Evolutionary conservation across 1,140 invertebrate genomes (phyloP), one percentile per base, ranked within the genome.

Genomic region (Maniola jurtina): DNA sequence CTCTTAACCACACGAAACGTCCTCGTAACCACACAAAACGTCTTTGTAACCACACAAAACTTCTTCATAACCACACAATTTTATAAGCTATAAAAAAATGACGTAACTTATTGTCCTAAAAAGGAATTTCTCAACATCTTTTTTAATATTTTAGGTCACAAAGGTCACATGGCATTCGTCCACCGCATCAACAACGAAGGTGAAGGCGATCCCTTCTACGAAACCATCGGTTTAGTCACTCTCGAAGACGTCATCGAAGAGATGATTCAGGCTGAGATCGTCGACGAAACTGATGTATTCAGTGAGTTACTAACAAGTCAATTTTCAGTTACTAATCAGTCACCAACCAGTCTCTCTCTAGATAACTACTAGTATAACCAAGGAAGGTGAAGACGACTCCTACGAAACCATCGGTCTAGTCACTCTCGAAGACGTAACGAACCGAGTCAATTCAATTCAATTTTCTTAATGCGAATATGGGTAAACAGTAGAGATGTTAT

Each of bases 241-340:
- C 82, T 98, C 14, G 97, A 98, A 88, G 97, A 98, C 91, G 97
- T 98, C 58, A 98, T 98, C 70, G 97, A 98, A 84, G 97, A 98
- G 90, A 92, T 98, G 66, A 97, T 98, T 75, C 97, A 98, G 81
- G 94, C 96, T 0, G 97, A 98, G 91, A 98, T 98, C 73, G 95
- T 97, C 70, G 97, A 98, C 83, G 97, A 98, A 90, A 98, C 96
- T 1, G 97, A 98, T 89, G 95, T 97, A n/a, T 95, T 96, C 81
- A 97, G 95, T 95, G 84, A 94, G 95, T 93, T 14, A 8, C 8
- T 42, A 10, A 42, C 13, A 42, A 10, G 40, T 42, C 13, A 25
- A 1, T 25, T 25, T 25, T 25, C 25, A 4, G 25, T 25, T 25
- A 25, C 25, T 25, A 25, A 25, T 2, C 25, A 25, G 25, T 25